Evolutionary conservation across 2,113 vertebrate genomes (phyloP).

Genomic region (Desmodus rotundus): DNA sequence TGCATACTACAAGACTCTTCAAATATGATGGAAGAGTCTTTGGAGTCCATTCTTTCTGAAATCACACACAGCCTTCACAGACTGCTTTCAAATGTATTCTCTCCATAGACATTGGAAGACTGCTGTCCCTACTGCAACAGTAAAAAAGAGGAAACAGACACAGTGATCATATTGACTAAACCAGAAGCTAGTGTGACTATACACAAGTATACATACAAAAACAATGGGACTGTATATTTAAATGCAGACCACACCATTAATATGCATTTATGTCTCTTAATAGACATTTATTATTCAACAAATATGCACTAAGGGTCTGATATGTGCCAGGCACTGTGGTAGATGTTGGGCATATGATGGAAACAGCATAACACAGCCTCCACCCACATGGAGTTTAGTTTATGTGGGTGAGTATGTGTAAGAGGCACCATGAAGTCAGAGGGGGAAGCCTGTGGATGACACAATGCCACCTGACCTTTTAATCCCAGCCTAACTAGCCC

Average conservation of each 20-base stretch:
- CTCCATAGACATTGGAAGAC: not conserved
- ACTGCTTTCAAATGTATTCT: not conserved
- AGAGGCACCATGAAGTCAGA: not conserved
- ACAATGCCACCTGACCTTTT: slow-evolving; percentile 14
- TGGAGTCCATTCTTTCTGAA: not conserved
- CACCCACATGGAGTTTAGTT: not conserved
- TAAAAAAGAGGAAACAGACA: not conserved
- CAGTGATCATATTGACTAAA: not conserved
- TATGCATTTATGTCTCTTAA: not conserved
- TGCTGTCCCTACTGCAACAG: not conserved
- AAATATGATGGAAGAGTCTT: not conserved
- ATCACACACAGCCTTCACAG: not conserved
- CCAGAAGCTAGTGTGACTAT: not conserved
- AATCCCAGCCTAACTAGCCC: not conserved
- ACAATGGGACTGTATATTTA: not conserved
- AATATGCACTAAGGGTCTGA: not conserved
- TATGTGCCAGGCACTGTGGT: not conserved
- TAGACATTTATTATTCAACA: not conserved
- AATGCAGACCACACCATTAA: not conserved
- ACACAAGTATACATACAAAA: not conserved
- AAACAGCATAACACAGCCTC: not conserved
- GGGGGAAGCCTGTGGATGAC: not conserved
- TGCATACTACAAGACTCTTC: not conserved
- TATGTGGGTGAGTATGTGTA: not conserved
- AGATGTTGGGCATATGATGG: not conserved